A percentile compares a stretch with the other conserved stretches of the same genome.
Conservation (phyloP, 2,113 vertebrate genomes). For the Dipodomys stephensi region DNA sequence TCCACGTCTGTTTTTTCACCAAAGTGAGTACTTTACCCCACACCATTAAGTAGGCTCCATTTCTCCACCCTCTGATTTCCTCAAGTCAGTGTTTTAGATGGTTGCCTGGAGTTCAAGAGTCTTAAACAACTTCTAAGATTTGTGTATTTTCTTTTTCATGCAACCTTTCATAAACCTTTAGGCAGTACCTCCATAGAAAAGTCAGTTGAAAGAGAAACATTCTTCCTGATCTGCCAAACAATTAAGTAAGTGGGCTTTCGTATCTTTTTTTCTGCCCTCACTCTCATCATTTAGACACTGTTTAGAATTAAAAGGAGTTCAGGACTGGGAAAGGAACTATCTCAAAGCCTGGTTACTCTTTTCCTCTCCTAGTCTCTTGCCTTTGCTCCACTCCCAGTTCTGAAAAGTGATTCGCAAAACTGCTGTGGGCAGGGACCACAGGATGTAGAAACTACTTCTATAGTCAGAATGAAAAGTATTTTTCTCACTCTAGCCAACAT, state of each 20-base stretch:
- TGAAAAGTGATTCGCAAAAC: slow-evolving; percentile 9
- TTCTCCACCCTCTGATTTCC: neutral
- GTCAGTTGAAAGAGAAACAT: neutral
- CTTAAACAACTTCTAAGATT: neutral
- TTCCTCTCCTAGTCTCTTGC: neutral
- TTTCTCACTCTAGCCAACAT: neutral
- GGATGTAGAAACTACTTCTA: neutral
- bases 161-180: neutral
- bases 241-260: neutral
- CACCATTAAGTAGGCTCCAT: neutral
- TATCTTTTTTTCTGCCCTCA: neutral
- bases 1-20: neutral
- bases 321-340: neutral
- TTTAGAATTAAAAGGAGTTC: neutral
- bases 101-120: neutral
- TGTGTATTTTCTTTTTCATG: neutral
- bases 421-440: neutral
- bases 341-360: neutral
- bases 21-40: neutral
- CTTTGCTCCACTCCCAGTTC: neutral
- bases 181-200: neutral
- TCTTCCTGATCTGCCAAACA: neutral
- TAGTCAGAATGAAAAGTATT: neutral
- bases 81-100: neutral
- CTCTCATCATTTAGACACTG: neutral